Conservation (phyloP, 2,888 invertebrate genomes). For the Rosalia funebris region DNA sequence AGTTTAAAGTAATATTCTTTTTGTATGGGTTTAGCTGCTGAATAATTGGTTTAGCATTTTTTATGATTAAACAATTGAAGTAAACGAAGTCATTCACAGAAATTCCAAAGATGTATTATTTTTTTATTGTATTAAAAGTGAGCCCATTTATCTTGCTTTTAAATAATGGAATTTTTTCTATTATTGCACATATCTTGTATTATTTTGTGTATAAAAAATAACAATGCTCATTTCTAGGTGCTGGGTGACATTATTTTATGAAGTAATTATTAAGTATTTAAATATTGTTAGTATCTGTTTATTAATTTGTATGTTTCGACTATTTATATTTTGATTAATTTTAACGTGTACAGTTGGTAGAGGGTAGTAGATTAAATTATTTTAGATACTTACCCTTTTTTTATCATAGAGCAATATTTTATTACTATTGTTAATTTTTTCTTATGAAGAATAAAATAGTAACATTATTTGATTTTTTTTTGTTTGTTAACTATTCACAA, state of each 20-base stretch:
- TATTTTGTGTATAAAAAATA: conserved; percentile 44
- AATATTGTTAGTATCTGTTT: conserved; percentile 36
- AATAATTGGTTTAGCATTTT: not conserved
- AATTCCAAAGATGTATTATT: conserved; percentile 39
- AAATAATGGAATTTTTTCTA: conserved; percentile 23
- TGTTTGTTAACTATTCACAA: conserved; percentile 23
- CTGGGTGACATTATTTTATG: conserved; percentile 46
- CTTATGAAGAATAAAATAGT: conserved; percentile 33
- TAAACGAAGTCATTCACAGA: conserved; percentile 30
- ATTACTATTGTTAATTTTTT: conserved; percentile 29
- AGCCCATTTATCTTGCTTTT: conserved; percentile 33
- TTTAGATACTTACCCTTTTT: conserved; percentile 31
- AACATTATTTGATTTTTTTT: conserved; percentile 25
- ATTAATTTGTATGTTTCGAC: conserved; percentile 29
- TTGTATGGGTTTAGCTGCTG: conserved; percentile 32
- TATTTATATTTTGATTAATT: conserved; percentile 24
- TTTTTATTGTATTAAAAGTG: conserved; percentile 28
- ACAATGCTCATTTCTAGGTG: conserved; percentile 54
- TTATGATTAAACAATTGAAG: not conserved
- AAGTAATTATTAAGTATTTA: conserved; percentile 33
- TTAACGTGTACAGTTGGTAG: conserved; percentile 25
- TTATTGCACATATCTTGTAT: conserved; percentile 48
- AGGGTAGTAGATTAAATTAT: conserved; percentile 27
- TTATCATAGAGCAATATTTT: conserved; percentile 28
- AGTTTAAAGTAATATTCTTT: conserved; percentile 1